phyloP scores from a whole-genome alignment of 2,797 vertebrate genomes.

The Cirrhinus mrigala region DNA sequence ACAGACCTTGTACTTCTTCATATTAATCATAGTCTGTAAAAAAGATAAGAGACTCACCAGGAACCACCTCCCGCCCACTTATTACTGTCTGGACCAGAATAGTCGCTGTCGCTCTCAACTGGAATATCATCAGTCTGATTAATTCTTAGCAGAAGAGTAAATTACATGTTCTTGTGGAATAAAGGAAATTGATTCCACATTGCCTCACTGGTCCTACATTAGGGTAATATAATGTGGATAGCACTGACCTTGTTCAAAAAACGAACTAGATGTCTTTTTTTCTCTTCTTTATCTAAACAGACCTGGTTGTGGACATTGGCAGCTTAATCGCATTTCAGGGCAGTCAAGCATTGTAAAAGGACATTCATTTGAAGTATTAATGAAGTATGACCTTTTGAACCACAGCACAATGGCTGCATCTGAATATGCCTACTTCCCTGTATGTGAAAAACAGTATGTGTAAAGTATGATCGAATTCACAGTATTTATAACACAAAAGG shows the following conservation, averaged over 20 bases:
- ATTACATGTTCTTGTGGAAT: conserved; percentile 4
- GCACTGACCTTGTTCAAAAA: conserved; percentile 12
- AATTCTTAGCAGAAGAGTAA: conserved; percentile 3
- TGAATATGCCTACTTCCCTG: neutral
- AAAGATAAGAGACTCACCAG: conserved; percentile 40
- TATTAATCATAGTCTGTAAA: conserved; percentile 39
- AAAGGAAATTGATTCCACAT: conserved; percentile 36
- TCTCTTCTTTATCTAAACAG: neutral
- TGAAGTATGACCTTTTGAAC: neutral
- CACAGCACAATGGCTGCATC: neutral
- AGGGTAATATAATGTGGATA: neutral
- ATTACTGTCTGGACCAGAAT: conserved; percentile 34
- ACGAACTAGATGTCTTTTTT: neutral
- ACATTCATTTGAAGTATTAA: neutral
- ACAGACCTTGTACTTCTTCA: conserved; percentile 11
- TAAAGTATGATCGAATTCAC: neutral
- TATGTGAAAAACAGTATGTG: neutral
- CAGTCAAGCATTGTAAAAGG: neutral
- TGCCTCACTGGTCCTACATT: neutral
- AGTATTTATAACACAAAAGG: neutral
- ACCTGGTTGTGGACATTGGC: neutral
- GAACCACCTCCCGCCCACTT: conserved; percentile 7
- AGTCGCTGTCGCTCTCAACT: neutral
- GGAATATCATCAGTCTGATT: conserved; percentile 29
- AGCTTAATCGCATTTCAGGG: neutral